Conservation (phyloP, 2,113 vertebrate species). For the Cynoglossus semilaevis region DNA sequence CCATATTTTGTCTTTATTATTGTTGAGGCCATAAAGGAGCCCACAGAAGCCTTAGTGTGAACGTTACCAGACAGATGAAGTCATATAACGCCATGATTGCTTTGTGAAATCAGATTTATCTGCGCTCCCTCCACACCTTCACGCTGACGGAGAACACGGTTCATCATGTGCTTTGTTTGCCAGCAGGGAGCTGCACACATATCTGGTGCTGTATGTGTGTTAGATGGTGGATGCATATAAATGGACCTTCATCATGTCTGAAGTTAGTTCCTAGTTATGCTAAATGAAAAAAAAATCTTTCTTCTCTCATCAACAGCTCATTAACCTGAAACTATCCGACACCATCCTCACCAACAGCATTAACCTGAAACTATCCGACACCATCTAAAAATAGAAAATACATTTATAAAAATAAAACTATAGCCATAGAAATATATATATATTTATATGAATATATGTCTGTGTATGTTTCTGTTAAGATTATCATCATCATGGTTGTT, state of each 20-base stretch:
- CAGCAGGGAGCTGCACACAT: conserved; percentile 33
- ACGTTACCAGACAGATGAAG: conserved; percentile 62
- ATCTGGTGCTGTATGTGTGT: conserved; percentile 10
- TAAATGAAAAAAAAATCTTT: too few species aligned
- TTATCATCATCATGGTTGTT: too few species aligned
- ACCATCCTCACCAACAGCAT: too few species aligned
- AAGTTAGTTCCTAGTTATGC: too few species aligned
- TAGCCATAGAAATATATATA: too few species aligned
- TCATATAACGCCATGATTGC: conserved; percentile 61
- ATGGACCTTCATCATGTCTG: conserved; percentile 57
- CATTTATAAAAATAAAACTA: too few species aligned
- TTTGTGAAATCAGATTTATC: conserved; percentile 60
- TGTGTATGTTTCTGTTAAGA: too few species aligned
- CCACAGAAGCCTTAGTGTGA: conserved; percentile 41
- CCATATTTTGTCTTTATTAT: conserved; percentile 66
- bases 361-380: too few species aligned
- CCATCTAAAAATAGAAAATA: too few species aligned
- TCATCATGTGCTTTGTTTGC: conserved; percentile 30
- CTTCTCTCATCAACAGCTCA: too few species aligned
- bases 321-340: too few species aligned
- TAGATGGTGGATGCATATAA: conserved; percentile 57
- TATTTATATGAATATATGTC: too few species aligned
- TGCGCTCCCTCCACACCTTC: conserved; percentile 61
- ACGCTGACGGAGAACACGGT: conserved; percentile 28
- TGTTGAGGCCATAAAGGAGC: conserved; percentile 47